Evolutionary conservation across 2,113 vertebrate species (phyloP).

Genomic region (Sinocyclocheilus grahami): DNA sequence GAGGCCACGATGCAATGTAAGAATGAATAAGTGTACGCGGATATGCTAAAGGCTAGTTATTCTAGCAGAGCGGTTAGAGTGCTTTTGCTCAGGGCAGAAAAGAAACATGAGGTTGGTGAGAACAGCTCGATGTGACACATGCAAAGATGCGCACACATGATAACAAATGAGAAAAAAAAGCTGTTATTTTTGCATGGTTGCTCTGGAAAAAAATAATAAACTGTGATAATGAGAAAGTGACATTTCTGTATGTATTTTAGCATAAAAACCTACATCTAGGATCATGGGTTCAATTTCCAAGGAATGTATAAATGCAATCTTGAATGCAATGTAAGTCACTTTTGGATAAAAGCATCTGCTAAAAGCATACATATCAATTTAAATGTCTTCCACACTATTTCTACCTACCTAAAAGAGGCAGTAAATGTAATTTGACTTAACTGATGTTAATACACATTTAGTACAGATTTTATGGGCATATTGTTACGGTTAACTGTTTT

Average conservation of each 20-base stretch:
- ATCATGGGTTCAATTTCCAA: not conserved
- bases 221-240: not conserved
- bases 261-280: not conserved
- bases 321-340: not conserved
- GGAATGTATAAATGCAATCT: not conserved
- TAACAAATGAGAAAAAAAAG: not conserved
- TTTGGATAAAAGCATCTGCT: not conserved
- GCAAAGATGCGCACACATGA: not conserved
- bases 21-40: conserved; percentile 39
- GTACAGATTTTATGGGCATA: not conserved
- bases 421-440: no score
- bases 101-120: conserved; percentile 76
- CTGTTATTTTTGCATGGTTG: not conserved
- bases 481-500: not conserved
- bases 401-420: not conserved
- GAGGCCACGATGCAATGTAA: not conserved
- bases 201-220: not conserved
- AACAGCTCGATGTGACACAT: conserved; percentile 52
- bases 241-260: not conserved
- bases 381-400: not conserved
- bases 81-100: conserved; percentile 57
- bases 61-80: conserved; percentile 65
- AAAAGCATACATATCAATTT: not conserved
- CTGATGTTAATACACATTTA: not conserved
- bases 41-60: conserved; percentile 60